Evolutionary conservation across 2,797 vertebrate species (phyloP), one percentile per base, ranked within the genome.

Genomic region (Rhinichthys osculus): DNA sequence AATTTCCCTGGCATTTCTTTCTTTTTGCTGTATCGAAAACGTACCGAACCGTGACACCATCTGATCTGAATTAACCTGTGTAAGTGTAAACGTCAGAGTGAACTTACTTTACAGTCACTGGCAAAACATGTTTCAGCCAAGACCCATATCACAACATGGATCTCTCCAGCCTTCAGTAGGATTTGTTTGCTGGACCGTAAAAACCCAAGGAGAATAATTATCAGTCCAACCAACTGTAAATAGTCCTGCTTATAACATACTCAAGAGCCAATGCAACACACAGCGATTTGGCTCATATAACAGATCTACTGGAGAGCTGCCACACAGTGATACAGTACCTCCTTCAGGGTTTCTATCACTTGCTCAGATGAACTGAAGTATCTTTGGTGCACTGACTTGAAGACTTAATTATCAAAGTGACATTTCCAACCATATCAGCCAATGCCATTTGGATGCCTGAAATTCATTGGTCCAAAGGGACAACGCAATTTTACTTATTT

Each of bases 201-300:
- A 76, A 76, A 81, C 64, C 71, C 77, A 21, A 64, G 27, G 57
- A 78, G 82, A 69, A 16, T 74, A 85, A 69, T 27, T 79, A 79
- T 89, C 82, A 62, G 59, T 21, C 35, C 21, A 35, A 38, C 67
- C 81, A 73, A 62, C 66, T 74, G 73, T 21, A 47, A 73, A 42
- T 50, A 19, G 19, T 42, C 44, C 9, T 35, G 13, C 40, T 27
- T n/a, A n/a, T 44, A 27, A 19, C 78, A 16, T 35, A 30, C 35
- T 38, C 74, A 35, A 66, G 54, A n/a, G 19, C 59, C 50, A 54
- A 54, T 23, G 73, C 30, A 76, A 76, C 30, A 76, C 9, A 76
- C 47, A 76, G 73, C 1, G 30, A 76, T 76, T 54, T 38, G 50
- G 50, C 73, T 76, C 50, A 54, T 33, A 35, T 54, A 76, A 38